Conservation (phyloP, 2,888 invertebrate species). For the Steinernema hermaphroditum region DNA sequence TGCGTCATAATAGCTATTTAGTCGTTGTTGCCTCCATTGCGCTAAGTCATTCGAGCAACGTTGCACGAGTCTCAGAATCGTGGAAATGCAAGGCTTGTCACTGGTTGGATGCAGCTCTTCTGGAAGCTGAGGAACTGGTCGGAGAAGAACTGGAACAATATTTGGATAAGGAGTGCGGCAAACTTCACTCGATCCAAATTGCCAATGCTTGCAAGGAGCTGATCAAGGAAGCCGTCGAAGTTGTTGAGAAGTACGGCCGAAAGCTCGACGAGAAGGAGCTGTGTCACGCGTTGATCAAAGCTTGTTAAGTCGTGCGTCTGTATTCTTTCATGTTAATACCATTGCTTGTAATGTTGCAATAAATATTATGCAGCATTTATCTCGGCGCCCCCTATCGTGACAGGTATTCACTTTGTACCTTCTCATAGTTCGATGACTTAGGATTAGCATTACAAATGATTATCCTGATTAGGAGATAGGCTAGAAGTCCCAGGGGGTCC, state of each 20-base stretch:
- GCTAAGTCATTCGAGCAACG: background rate
- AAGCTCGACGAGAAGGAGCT: constrained; percentile 7
- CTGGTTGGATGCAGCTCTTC: background rate
- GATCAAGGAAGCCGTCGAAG: background rate
- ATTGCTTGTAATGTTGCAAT: too few relatives aligned
- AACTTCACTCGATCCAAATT: background rate
- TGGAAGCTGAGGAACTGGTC: background rate
- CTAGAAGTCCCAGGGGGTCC: too few relatives aligned
- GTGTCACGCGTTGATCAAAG: background rate
- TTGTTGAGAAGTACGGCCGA: background rate
- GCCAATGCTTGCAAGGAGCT: background rate
- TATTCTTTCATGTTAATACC: too few relatives aligned
- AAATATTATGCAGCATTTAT: too few relatives aligned
- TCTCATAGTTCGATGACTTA: too few relatives aligned
- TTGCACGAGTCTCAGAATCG: background rate
- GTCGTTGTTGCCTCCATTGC: background rate
- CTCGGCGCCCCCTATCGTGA: too few relatives aligned
- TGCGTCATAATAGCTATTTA: background rate
- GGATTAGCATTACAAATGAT: too few relatives aligned
- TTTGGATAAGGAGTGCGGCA: constrained; percentile 8
- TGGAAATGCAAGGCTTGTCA: background rate
- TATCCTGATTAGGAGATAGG: too few relatives aligned
- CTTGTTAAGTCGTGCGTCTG: too few relatives aligned
- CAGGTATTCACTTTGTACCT: too few relatives aligned
- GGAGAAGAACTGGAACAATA: background rate